Conservation (phyloP, 1,140 invertebrate genomes). For the Penaeus chinensis region DNA sequence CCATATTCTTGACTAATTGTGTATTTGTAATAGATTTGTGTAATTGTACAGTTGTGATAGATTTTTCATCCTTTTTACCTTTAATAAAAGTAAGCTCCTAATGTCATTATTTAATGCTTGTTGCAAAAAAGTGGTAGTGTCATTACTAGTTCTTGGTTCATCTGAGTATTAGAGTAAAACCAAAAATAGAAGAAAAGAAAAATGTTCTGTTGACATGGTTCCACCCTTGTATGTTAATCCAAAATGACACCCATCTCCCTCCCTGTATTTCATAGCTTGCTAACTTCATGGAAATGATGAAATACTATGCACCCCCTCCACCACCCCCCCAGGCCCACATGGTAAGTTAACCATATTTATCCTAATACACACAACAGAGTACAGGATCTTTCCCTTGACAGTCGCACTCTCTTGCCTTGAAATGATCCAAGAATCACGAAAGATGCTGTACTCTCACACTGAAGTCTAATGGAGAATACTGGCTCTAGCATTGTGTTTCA, state of each 20-base stretch:
- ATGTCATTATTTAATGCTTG: no score
- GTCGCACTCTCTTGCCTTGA: background rate
- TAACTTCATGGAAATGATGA: slow-evolving; percentile 64
- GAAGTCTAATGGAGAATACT: no score
- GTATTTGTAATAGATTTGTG: no score
- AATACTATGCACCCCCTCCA: slow-evolving; percentile 63
- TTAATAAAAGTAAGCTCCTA: no score
- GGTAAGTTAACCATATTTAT: slow-evolving; percentile 54
- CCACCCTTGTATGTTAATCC: slow-evolving; percentile 11
- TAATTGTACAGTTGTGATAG: no score
- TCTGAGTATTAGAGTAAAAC: background rate
- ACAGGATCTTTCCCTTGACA: slow-evolving; percentile 25
- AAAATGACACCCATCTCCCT: slow-evolving; percentile 36
- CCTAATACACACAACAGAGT: background rate
- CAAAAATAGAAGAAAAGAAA: background rate
- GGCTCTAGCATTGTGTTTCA: no score
- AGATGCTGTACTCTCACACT: no score
- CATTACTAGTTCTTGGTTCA: no score
- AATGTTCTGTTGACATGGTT: background rate
- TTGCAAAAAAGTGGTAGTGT: no score
- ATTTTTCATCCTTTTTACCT: no score
- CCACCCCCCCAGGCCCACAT: slow-evolving; percentile 61
- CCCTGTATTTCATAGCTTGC: slow-evolving; percentile 60
- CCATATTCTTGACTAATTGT: no score
- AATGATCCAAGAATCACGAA: background rate